Evolutionary conservation across 2,888 invertebrate species (phyloP), one percentile per base, ranked within the genome.

Genomic region (Monoplex corrugatus): DNA sequence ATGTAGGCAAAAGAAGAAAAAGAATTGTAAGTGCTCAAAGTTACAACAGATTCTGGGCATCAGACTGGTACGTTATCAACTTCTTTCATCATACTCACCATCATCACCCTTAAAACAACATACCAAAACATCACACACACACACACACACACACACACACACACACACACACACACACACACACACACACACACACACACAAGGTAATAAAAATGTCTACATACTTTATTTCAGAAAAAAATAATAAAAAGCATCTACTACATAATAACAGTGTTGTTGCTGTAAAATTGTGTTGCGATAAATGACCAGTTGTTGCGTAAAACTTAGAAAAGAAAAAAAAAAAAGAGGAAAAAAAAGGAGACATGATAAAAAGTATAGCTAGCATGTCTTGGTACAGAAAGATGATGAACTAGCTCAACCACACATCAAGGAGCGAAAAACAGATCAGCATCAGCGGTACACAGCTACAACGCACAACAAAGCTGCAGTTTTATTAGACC

Each of bases 221-320:
- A 80, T 80, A 80, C 78, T 80, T 80, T 80, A 80, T 80, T 80
- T 80, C 78, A 40, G 43, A 43, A 28, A 80, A 43, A 80, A 80
- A 80, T 80, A 80, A 80, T 80, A 80, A 80, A 80, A 80, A 80
- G 78, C 78, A 43, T 80, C 78, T 80, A 80, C 78, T 43, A 80
- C 78, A 80, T 40, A 80, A 43, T 40, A 80, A 68, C n/a, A n/a
- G 78, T 80, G 23, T 80, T 43, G 28, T 72, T 80, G 43, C 40
- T 43, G 40, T 40, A 57, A 84, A 50, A 50, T 38, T 19, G 38
- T 2, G 38, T 44, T 84, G 82, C 84, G 38, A 57, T 84, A 84
- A 84, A 84, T 84, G 84, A 84, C 84, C 84, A 84, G 84, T 50
- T 50, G 57, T 19, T 35, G 57, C n/a, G 84, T 84, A 84, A 57